Evolutionary conservation across 1,140 invertebrate genomes (phyloP).

Genomic region (Drosophila bipectinata): DNA sequence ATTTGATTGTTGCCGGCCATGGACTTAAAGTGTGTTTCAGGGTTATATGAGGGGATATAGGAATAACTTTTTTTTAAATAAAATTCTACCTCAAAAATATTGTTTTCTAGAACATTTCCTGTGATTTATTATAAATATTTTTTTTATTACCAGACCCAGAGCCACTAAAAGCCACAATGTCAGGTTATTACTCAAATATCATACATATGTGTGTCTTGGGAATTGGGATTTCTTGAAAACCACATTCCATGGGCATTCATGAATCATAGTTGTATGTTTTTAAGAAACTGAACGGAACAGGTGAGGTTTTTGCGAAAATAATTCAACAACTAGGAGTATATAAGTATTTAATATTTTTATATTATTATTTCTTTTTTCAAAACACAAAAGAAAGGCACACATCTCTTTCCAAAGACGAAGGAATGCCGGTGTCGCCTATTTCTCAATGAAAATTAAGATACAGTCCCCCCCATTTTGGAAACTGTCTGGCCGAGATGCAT

Average conservation of each 20-base stretch:
- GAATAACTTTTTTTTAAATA: background rate
- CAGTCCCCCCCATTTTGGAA: conserved; percentile 31
- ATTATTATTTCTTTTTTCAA: conserved; percentile 64
- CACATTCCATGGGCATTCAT: conserved; percentile 28
- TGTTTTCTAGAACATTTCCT: background rate
- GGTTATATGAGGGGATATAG: background rate
- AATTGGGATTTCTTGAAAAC: conserved; percentile 11
- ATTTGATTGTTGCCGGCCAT: conserved; percentile 45
- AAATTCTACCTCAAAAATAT: background rate
- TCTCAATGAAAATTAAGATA: conserved; percentile 68
- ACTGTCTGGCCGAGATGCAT: conserved; percentile 13
- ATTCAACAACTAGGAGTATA: conserved; percentile 25
- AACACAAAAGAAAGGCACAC: conserved; percentile 36
- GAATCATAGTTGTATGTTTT: background rate
- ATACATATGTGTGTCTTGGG: conserved; percentile 12
- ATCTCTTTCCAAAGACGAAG: background rate
- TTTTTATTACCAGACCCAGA: background rate
- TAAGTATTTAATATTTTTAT: conserved; percentile 24
- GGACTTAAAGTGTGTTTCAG: conserved; percentile 43
- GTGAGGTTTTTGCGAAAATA: conserved; percentile 51
- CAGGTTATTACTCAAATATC: conserved; percentile 23
- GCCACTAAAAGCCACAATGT: conserved; percentile 25
- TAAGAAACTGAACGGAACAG: conserved; percentile 58
- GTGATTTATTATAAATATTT: background rate
- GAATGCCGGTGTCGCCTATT: conserved; percentile 40